Evolutionary conservation across 2,888 invertebrate species (phyloP).

Genomic region (Zhuqinia jingwanae): DNA sequence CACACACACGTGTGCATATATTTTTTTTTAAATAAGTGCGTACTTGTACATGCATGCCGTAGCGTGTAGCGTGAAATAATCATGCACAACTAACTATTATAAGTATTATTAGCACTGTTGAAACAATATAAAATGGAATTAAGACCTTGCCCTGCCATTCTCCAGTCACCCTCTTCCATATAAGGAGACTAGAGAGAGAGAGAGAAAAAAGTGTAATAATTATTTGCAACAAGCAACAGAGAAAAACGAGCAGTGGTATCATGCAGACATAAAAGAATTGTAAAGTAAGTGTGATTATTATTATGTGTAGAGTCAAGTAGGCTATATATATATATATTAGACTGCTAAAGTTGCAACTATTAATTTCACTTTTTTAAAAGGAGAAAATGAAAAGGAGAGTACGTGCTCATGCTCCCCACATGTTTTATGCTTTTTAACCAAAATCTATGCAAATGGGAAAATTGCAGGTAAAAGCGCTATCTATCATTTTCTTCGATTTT

Average conservation of each 20-base stretch:
- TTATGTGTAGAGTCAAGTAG: too few species aligned
- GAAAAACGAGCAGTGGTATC: not conserved
- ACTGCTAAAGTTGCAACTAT: not conserved
- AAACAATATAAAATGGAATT: slow-evolving; percentile 33
- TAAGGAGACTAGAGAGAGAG: slow-evolving; percentile 10
- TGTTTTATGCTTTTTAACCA: not conserved
- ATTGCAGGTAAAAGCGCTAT: slow-evolving; percentile 50
- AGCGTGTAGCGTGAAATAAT: too few species aligned
- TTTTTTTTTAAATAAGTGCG: too few species aligned
- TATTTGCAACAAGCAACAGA: not conserved
- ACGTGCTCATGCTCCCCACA: slow-evolving; percentile 1
- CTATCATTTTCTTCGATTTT: slow-evolving; percentile 45
- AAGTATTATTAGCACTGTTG: too few species aligned
- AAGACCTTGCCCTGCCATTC: slow-evolving; percentile 22
- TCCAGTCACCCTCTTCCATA: slow-evolving; percentile 38
- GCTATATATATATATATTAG: not conserved
- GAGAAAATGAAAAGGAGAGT: not conserved
- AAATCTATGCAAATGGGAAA: slow-evolving; percentile 33
- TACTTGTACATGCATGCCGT: too few species aligned
- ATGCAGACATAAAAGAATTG: not conserved
- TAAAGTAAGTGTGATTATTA: too few species aligned
- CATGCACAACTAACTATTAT: too few species aligned
- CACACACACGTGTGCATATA: not conserved
- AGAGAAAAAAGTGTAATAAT: slow-evolving; percentile 10
- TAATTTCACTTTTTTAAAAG: not conserved